Conservation (phyloP, 2,888 invertebrate species). For the Heliconius erato region DNA sequence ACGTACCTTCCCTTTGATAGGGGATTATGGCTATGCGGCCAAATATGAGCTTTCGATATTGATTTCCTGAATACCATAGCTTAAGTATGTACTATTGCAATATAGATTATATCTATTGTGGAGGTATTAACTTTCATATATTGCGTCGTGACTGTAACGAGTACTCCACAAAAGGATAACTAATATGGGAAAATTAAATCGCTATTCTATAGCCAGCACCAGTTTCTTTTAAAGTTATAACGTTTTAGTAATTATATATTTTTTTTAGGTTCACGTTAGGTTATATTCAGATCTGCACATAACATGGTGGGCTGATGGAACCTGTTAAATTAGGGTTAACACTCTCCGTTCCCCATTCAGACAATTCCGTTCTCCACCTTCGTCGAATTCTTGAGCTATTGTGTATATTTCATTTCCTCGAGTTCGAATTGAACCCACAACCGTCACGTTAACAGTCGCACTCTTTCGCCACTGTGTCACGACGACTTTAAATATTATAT, state of each 20-base stretch:
- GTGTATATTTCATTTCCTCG: no score
- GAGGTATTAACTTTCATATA: constrained; percentile 19
- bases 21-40: constrained; percentile 58
- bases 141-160: not conserved
- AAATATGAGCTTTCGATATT: constrained; percentile 62
- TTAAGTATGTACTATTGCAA: constrained; percentile 25
- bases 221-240: not conserved
- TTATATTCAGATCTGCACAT: no score
- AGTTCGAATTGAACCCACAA: no score
- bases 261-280: no score
- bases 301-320: no score
- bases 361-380: no score
- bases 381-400: no score
- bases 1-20: constrained; percentile 59
- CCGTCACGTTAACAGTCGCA: no score
- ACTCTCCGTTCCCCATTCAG: no score
- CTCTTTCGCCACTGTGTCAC: no score
- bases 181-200: constrained; percentile 15
- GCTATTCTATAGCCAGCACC: not conserved
- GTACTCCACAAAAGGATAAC: constrained; percentile 3
- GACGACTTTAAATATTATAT: not conserved
- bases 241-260: not conserved
- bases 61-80: constrained; percentile 55
- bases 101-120: constrained; percentile 30
- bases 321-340: no score